These are phyloP conservation scores for Phortica variegata DNA, from an alignment of 1,140 invertebrate genomes.

Conservation along the genomic window DNA sequence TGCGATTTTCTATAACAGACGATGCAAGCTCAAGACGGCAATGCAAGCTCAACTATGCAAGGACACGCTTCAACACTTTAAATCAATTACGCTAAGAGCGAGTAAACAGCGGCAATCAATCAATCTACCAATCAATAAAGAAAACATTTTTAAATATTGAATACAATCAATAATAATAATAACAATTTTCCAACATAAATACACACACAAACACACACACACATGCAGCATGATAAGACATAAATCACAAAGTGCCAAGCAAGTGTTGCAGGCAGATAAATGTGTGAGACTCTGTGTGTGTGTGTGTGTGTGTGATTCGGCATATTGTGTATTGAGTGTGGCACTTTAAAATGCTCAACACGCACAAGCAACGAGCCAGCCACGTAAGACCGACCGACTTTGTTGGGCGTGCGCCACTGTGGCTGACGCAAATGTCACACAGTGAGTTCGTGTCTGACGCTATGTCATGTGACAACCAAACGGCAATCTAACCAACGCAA, in stretches of 20 bases:
- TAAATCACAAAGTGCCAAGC: conserved; percentile 45
- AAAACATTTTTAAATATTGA: conserved; percentile 33
- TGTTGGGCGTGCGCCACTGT: conserved; percentile 17
- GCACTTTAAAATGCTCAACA: conserved; percentile 41
- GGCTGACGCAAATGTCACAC: conserved; percentile 10
- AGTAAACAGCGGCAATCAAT: conserved; percentile 15
- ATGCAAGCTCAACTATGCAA: background rate
- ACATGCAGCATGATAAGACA: conserved; percentile 44
- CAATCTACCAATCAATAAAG: conserved; percentile 45
- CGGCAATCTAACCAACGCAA: background rate
- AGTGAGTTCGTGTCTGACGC: no score
- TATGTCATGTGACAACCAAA: no score
- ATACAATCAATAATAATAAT: conserved; percentile 54
- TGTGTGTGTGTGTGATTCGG: no score
- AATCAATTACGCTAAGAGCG: conserved; percentile 45
- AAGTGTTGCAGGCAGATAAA: background rate
- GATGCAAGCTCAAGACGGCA: no score
- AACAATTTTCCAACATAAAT: conserved; percentile 25
- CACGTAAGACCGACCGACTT: no score
- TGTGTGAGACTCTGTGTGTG: no score
- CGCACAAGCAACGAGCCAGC: conserved; percentile 12
- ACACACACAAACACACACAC: no score
- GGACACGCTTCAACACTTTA: conserved; percentile 21
- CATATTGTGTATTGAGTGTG: conserved; percentile 14
- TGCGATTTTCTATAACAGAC: no score